Evolutionary conservation across 2,113 vertebrate species (phyloP).

Genomic region (Lamprotornis superbus): DNA sequence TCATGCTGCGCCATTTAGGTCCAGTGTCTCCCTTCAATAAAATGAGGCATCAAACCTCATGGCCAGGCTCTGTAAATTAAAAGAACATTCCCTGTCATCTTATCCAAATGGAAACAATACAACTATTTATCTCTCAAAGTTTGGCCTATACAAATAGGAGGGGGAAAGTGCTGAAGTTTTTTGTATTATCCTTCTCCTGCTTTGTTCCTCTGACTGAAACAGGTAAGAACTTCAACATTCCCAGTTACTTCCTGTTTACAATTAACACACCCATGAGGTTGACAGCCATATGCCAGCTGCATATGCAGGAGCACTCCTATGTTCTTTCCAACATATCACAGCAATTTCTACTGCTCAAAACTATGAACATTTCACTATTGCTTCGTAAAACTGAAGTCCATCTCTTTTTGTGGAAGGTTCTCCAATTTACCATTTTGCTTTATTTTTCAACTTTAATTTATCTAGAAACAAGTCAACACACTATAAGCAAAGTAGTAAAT

Average conservation of each 20-base stretch:
- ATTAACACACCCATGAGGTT: not conserved
- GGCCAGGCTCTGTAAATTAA: conserved; percentile 88
- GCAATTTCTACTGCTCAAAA: not conserved
- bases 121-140: not conserved
- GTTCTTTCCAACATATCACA: not conserved
- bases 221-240: not conserved
- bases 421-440: not conserved
- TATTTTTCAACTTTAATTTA: not conserved
- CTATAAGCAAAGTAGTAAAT: not conserved
- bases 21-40: conserved; percentile 99
- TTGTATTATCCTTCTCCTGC: not conserved
- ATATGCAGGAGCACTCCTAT: no score
- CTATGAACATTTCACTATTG: not conserved
- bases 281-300: not conserved
- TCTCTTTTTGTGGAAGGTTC: not conserved
- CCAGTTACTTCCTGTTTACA: conserved; percentile 1
- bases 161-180: not conserved
- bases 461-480: not conserved
- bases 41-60: conserved; percentile 99
- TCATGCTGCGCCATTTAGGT: conserved; percentile 99
- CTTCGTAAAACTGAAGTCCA: not conserved
- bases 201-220: not conserved
- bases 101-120: not conserved
- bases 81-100: not conserved
- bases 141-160: not conserved